Percentiles rank a stretch among this genome's conserved stretches.
Conservation (phyloP, 2,888 invertebrate genomes). For the Lapara coniferarum region DNA sequence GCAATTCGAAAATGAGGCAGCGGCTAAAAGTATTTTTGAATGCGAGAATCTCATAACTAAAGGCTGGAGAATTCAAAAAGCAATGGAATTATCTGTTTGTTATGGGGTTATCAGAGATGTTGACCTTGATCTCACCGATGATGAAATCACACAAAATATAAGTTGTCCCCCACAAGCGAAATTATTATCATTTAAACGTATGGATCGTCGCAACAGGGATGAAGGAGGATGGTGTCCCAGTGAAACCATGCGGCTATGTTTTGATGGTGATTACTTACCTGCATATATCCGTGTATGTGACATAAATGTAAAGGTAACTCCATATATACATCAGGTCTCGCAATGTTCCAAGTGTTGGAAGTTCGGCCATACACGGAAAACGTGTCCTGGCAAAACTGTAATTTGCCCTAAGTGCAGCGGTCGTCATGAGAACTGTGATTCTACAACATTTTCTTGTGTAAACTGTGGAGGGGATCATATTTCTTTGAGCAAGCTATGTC, state of each 20-base stretch:
- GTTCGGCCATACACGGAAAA: neutral
- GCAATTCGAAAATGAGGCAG: slow-evolving; percentile 30
- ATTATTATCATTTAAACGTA: neutral
- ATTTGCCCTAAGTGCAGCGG: slow-evolving; percentile 3
- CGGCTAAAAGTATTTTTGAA: slow-evolving; percentile 2
- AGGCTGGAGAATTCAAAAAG: slow-evolving; percentile 8
- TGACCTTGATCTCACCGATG: slow-evolving; percentile 3
- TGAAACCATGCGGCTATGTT: slow-evolving; percentile 2
- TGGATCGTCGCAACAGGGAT: slow-evolving; percentile 2
- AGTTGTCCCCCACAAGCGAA: neutral
- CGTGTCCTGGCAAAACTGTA: neutral
- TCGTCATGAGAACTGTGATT: slow-evolving; percentile 1
- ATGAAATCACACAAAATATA: neutral
- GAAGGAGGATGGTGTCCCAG: slow-evolving; percentile 1
- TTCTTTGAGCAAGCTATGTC: neutral
- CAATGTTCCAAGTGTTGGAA: slow-evolving; percentile 8
- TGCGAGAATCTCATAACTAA: slow-evolving; percentile 2
- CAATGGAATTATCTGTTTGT: neutral
- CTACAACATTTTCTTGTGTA: neutral
- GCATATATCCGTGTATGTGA: slow-evolving; percentile 6
- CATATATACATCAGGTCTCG: neutral
- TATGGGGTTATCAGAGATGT: no score
- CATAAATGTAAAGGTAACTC: neutral
- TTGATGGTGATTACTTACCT: neutral
- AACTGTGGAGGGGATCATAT: slow-evolving; percentile 3